Evolutionary conservation across 2,888 invertebrate genomes (phyloP), one percentile per base, ranked within the genome.

Genomic region (Drosophila quinaria): DNA sequence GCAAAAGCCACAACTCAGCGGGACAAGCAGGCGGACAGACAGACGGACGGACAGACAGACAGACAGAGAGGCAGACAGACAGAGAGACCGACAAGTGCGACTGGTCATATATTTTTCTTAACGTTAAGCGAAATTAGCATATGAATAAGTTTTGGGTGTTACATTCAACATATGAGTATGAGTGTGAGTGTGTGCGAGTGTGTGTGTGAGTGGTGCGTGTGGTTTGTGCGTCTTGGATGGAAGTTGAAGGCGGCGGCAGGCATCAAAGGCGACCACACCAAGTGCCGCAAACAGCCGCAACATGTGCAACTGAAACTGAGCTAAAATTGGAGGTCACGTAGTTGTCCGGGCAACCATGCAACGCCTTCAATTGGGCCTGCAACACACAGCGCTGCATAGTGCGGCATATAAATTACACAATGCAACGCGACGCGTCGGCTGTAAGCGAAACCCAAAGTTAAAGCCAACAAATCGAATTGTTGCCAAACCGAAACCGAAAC

Each of bases 291-390:
- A 47, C 61, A 62, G 73, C 63, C 63, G 71, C 79, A 86, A 81
- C 83, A 86, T 84, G 83, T 81, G 83, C 83, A 86, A 82, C 80
- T 69, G 85, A 76, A 67, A 71, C 71, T 64, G 66, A 78, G 87
- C 84, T 87, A 68, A 65, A 85, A 84, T 85, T 85, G 87, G 84
- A 87, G 86, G 86, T 87, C 87, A 85, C 86, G 87, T 85, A 85
- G 82, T 77, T 82, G 80, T 85, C 64, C 64, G 42, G 17, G 56
- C 64, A 75, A 75, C 63, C 71, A 60, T 65, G 73, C 78, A 83
- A 81, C 81, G 81, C 80, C 81, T 81, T 85, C 81, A 69, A 72
- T 77, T 76, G 66, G 73, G 41, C 49, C 60, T 64, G 67, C 67
- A 46, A 47, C 46, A 35, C 22, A 22, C 35, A n/a, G 35, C 46